Conservation (phyloP, 1,140 invertebrate genomes). For the Heterodera carotae region DNA sequence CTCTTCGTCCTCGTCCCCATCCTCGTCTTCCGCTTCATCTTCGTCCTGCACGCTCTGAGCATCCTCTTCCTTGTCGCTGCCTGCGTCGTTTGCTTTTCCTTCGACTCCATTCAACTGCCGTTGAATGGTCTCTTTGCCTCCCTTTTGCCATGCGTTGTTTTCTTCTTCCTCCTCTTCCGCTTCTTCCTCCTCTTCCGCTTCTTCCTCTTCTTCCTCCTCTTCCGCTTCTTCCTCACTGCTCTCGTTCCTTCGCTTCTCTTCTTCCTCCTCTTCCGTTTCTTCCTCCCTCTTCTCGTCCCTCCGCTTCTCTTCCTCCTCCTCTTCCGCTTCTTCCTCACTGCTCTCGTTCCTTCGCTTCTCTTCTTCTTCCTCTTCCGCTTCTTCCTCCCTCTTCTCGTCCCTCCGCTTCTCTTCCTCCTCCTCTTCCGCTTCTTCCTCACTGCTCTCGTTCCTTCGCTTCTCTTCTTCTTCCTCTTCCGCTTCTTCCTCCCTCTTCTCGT, state of each 20-base stretch:
- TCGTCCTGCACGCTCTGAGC: constrained; percentile 12
- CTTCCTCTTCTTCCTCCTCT: constrained; percentile 3
- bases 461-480: no score
- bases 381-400: constrained; percentile 20
- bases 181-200: constrained; percentile 34
- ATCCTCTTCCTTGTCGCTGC: no score
- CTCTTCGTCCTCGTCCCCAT: constrained; percentile 33
- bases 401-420: constrained; percentile 27
- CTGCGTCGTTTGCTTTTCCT: no score
- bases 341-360: constrained; percentile 21
- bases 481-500: constrained; percentile 27
- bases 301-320: constrained; percentile 40
- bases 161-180: constrained; percentile 35
- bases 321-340: constrained; percentile 35
- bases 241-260: constrained; percentile 14
- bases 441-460: no score
- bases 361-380: neutral
- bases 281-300: constrained; percentile 32
- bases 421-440: no score
- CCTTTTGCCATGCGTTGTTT: no score
- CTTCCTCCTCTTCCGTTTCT: constrained; percentile 29
- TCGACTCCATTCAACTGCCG: no score
- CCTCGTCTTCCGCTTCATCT: constrained; percentile 34
- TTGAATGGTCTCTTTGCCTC: no score
- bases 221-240: neutral